Conservation (phyloP, 2,797 vertebrate genomes). For the Pseudotriccus pelzelni region DNA sequence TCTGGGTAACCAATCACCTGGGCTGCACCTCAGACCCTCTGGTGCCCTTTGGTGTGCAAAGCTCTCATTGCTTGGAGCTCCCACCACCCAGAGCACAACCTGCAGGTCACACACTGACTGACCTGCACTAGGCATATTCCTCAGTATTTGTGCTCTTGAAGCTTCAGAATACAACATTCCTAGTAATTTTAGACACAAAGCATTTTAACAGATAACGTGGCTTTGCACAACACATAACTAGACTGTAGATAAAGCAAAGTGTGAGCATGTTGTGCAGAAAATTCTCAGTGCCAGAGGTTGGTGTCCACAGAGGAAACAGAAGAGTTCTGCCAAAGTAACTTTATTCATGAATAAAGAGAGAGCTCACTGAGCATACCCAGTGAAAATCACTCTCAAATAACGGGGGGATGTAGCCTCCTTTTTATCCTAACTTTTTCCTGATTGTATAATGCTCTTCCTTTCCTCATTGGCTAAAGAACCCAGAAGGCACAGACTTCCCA, state of each 20-base stretch:
- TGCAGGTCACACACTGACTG: neutral
- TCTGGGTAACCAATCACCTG: neutral
- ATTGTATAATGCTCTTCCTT: neutral
- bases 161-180: neutral
- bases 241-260: neutral
- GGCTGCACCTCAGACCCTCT: too few species aligned
- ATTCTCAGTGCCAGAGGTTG: neutral
- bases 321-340: neutral
- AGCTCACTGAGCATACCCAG: neutral
- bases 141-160: neutral
- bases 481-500: neutral
- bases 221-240: neutral
- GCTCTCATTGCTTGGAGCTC: neutral
- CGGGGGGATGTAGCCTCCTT: neutral
- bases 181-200: neutral
- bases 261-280: neutral
- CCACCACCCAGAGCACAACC: neutral
- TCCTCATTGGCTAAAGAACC: neutral
- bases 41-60: neutral
- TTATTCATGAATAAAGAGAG: neutral
- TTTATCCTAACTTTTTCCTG: neutral
- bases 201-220: neutral
- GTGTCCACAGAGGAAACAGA: neutral
- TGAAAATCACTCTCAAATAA: neutral
- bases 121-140: accelerated